Base-by-base conservation (phyloP, 2,113 vertebrate genomes). In the Eudyptes chrysolophus region DNA sequence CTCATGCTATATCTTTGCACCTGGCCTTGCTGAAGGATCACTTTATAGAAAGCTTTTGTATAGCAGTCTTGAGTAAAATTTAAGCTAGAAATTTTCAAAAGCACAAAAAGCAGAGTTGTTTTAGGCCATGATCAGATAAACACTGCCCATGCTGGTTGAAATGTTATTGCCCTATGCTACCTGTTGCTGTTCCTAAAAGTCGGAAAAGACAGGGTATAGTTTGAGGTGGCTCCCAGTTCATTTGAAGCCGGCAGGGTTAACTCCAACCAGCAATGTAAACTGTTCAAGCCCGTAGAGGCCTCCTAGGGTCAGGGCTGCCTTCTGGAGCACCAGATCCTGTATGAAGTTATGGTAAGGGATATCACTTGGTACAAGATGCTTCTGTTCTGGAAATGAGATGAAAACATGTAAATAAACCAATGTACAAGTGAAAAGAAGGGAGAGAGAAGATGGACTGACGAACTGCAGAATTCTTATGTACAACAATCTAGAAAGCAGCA, bases 21-120 rank as follows among this genome's bases (percentile, higher is more conserved):
- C n/a, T 51, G 15, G 34, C 15, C 49, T 89, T 83, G 18, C 20
- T 83, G 34, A 72, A 14, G 25, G 19, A 54, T 74, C 15, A 42
- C 16, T 84, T 93, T 34, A 54, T 24, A 70, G 48, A 68, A 70
- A 4, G 3, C 3, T 74, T 90, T 81, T 48, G 18, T 62, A 60
- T 55, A 87, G 18, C 16, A 81, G 14, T 49, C 54, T 87, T 19
- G 25, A 72, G 9, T 49, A 77, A 88, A 90, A 65, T 42, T 74
- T 49, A 74, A 90, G 44, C 27, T 34, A 55, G 32, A 84, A 52
- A 38, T 81, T 88, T 88, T 81, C 34, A 68, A 87, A 92, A 89
- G 15, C 17, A 54, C 11, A 70, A 49, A 79, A 90, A 88, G 16
- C 21, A 90, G 68, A 48, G 16, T 5, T 51, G 6, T 40, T 61